Percentiles rank a stretch among this genome's conserved stretches.
Conservation (phyloP, 1,140 invertebrate genomes). For the Drosophila watanabei region DNA sequence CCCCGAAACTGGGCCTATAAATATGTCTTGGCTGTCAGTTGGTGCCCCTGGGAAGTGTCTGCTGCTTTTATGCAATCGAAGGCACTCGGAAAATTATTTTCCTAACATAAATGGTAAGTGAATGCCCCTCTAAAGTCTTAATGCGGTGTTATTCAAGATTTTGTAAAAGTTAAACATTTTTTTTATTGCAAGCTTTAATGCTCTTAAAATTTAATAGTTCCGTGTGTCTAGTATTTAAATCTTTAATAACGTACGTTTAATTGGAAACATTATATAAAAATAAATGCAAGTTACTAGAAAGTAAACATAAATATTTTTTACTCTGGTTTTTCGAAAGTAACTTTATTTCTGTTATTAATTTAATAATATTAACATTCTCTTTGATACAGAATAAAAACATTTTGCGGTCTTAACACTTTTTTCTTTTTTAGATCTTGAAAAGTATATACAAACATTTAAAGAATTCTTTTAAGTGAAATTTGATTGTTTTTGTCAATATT, state of each 20-base stretch:
- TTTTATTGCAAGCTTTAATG: neutral
- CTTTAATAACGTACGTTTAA: neutral
- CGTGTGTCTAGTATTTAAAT: neutral
- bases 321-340: neutral
- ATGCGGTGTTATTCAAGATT: neutral
- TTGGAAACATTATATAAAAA: neutral
- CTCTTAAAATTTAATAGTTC: neutral
- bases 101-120: constrained; percentile 3
- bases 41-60: constrained; percentile 33
- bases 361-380: neutral
- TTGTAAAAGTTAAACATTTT: constrained; percentile 4
- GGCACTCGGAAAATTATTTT: constrained; percentile 9
- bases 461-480: neutral
- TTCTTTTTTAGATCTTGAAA: neutral
- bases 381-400: neutral
- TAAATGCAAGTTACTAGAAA: neutral
- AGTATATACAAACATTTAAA: neutral
- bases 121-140: neutral
- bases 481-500: neutral
- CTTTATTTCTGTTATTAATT: neutral
- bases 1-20: constrained; percentile 47
- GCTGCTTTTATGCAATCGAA: constrained; percentile 28
- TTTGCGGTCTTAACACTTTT: neutral
- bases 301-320: neutral
- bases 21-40: constrained; percentile 39